Conservation (phyloP, 2,888 invertebrate genomes). For the Xiphydria camelus region DNA sequence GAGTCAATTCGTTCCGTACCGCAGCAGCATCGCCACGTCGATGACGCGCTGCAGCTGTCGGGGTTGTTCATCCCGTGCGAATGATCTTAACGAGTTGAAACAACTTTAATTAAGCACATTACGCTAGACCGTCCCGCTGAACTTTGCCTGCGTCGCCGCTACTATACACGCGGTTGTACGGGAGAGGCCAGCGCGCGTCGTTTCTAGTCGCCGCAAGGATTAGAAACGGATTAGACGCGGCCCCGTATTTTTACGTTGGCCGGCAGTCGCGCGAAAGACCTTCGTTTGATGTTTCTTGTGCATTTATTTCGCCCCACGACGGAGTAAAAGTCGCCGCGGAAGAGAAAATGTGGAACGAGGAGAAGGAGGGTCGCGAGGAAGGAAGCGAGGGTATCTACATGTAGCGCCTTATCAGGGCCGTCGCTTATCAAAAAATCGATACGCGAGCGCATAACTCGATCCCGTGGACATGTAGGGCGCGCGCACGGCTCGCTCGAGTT, state of each 20-base stretch:
- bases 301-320: no score
- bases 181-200: no score
- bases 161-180: conserved; percentile 6
- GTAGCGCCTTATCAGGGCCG: conserved; percentile 7
- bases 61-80: conserved; percentile 52
- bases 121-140: conserved; percentile 39
- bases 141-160: conserved; percentile 31
- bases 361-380: no score
- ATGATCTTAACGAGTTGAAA: conserved; percentile 56
- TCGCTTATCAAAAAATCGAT: conserved; percentile 32
- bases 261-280: no score
- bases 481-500: conserved; percentile 22
- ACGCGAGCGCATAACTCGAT: conserved; percentile 23
- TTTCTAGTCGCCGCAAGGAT: no score
- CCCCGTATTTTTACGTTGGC: no score
- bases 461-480: conserved; percentile 25
- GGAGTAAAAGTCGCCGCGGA: no score
- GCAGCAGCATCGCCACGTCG: no score
- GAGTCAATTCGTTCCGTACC: no score
- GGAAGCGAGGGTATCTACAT: conserved; percentile 8
- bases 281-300: no score
- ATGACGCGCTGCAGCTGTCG: conserved; percentile 30
- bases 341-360: no score
- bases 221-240: conserved; percentile 6
- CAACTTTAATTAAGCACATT: conserved; percentile 56